These are phyloP conservation scores for Graptemys geographica DNA, from an alignment of 2,797 vertebrate species.

Conservation along the genomic window DNA sequence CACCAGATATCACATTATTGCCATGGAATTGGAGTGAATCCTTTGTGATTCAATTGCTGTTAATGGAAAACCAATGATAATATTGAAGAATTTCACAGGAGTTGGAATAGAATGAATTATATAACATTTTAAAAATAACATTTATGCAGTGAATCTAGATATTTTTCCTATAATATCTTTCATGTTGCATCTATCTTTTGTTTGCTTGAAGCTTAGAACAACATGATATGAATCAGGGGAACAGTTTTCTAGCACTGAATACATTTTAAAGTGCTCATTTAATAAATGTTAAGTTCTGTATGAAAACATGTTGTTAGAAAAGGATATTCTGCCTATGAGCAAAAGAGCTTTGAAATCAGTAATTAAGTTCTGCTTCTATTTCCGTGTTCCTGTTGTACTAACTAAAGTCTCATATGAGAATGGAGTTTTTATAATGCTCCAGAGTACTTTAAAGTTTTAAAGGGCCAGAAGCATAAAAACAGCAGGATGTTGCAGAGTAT, in stretches of 20 bases:
- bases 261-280: not conserved
- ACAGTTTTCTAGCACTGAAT: not conserved
- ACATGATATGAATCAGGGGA: not conserved
- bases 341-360: conserved; percentile 16
- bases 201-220: not conserved
- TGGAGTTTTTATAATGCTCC: not conserved
- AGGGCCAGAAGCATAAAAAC: not conserved
- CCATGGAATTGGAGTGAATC: not conserved
- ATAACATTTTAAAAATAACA: not conserved
- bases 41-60: not conserved
- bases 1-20: not conserved
- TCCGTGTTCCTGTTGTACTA: not conserved
- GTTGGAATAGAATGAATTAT: not conserved
- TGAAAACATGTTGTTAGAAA: conserved; percentile 13
- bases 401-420: not conserved
- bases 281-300: not conserved
- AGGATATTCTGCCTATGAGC: not conserved
- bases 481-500: not conserved
- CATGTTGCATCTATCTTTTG: not conserved
- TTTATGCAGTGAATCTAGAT: not conserved
- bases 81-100: not conserved
- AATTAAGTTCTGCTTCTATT: not conserved
- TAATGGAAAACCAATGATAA: not conserved
- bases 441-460: not conserved
- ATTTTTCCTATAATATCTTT: not conserved